Evolutionary conservation across 2,113 vertebrate species (phyloP).

Genomic region (Channa argus): DNA sequence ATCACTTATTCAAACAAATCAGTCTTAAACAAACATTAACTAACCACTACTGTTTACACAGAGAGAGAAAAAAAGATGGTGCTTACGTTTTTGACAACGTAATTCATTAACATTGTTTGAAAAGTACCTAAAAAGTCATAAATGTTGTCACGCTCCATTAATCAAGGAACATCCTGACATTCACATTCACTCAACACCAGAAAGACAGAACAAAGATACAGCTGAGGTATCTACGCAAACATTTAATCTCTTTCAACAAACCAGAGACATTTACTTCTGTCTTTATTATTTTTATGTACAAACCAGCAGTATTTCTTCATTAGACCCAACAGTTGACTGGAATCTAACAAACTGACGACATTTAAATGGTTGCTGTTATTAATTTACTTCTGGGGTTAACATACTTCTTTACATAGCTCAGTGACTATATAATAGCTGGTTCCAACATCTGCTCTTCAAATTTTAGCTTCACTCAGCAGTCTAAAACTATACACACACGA

Average conservation of each 20-base stretch:
- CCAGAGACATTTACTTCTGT: background rate
- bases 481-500: slow-evolving; percentile 45
- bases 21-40: slow-evolving; percentile 51
- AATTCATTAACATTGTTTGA: slow-evolving; percentile 23
- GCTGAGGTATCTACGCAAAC: background rate
- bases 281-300: no score
- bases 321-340: background rate
- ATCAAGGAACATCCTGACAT: background rate
- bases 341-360: background rate
- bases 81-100: slow-evolving; percentile 44
- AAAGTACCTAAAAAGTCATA: background rate
- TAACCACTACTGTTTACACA: slow-evolving; percentile 43
- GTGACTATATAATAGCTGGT: slow-evolving; percentile 54
- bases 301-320: background rate
- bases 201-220: no score
- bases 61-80: background rate
- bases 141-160: background rate
- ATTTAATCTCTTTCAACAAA: background rate
- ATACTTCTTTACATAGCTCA: slow-evolving; percentile 58
- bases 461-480: slow-evolving; percentile 61
- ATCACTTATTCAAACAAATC: slow-evolving; percentile 53
- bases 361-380: slow-evolving; percentile 27
- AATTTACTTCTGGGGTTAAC: slow-evolving; percentile 36
- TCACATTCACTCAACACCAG: background rate
- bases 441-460: slow-evolving; percentile 71